Conservation (phyloP, 2,888 invertebrate genomes). For the Cyaniris semiargus region DNA sequence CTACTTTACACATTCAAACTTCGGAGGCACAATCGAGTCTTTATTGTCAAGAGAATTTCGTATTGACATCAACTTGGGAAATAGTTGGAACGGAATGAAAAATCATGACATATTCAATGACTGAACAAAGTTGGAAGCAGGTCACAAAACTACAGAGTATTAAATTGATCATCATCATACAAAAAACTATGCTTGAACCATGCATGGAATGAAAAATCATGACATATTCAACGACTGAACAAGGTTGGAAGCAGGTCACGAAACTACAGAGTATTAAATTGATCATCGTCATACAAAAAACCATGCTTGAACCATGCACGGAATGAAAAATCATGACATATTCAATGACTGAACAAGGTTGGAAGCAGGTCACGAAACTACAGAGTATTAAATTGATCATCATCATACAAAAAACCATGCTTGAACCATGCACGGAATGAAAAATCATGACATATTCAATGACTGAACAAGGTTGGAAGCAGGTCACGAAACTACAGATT, state of each 20-base stretch:
- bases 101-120: conserved; percentile 15
- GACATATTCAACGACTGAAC: too few relatives aligned
- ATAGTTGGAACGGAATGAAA: background rate
- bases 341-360: background rate
- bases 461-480: too few relatives aligned
- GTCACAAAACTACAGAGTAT: background rate
- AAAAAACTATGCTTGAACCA: background rate
- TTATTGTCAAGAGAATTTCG: conserved; percentile 30
- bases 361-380: background rate
- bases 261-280: too few relatives aligned
- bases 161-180: background rate
- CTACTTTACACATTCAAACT: conserved; percentile 40
- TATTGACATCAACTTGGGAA: conserved; percentile 14
- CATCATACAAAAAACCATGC: background rate
- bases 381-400: background rate
- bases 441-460: too few relatives aligned
- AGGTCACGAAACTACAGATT: too few relatives aligned
- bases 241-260: too few relatives aligned
- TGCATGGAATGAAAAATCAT: too few relatives aligned
- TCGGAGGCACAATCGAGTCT: conserved; percentile 34
- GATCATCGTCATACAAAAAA: too few relatives aligned
- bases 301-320: too few relatives aligned
- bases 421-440: too few relatives aligned
- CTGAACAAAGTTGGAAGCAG: background rate
- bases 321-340: conserved; percentile 11